Base-by-base conservation (phyloP, 2,888 invertebrate species). In the Drosophila buzzatii region DNA sequence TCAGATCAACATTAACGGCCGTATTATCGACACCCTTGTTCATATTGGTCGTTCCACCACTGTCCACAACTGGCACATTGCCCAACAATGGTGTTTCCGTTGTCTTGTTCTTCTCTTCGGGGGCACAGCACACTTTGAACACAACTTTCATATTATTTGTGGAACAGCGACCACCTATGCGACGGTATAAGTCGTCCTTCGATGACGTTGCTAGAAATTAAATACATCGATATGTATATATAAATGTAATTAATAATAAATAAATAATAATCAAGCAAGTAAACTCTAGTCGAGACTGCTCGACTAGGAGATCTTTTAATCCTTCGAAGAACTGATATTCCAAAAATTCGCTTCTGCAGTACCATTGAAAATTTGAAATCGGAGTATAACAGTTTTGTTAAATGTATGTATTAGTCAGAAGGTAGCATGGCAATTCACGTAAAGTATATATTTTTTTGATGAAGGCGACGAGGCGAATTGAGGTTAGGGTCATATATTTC, bases 121-220 rank as follows among this genome's bases (percentile, higher is more conserved):
- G 96, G 91, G 96, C 96, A 94, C 98, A 98, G 94, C 98, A 98
- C 67, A 98, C 98, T 93, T 98, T 97, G 94, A 98, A 98, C 72
- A 98, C 97, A 90, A 98, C 96, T 95, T 98, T 98, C 98, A 98
- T 98, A 93, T 98, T 98, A 93, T 98, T 96, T 85, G 96, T 96
- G 81, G 96, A 95, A 94, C 98, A 98, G 79, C 98, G 96, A 75
- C 98, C 98, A 61, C 98, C 98, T 93, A 98, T 97, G 92, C 98
- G 96, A 93, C 98, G 95, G 92, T 98, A 97, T 90, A 98, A 94
- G 92, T 98, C 98, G 92, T 98, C 97, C 93, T 97, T 97, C 85
- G 97, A 97, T 80, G 98, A 98, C 89, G 98, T 98, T 79, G 98
- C 97, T 96, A 75, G 69, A 18, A 63, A 14, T 45, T 41, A 3